phyloP scores from a whole-genome alignment of 2,888 invertebrate species.

The Hecatera dysodea region DNA sequence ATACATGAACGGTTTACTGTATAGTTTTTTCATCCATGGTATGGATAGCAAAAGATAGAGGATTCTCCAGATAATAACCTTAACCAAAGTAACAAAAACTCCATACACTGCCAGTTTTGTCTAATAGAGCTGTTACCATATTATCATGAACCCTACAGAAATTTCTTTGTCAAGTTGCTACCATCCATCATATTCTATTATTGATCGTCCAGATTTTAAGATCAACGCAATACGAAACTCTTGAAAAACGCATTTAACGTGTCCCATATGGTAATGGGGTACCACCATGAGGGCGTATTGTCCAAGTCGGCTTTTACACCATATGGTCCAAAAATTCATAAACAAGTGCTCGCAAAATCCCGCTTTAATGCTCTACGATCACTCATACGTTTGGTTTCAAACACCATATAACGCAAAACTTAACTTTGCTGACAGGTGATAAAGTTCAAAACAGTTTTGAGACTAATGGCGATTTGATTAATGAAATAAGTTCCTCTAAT shows the following conservation, averaged over 20 bases:
- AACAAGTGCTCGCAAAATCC: conserved; percentile 88
- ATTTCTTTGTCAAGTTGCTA: background rate
- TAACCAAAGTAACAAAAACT: background rate
- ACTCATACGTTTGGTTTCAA: conserved; percentile 70
- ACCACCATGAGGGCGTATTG: conserved; percentile 87
- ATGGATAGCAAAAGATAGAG: too few species aligned
- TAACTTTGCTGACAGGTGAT: conserved; percentile 60
- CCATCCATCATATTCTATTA: conserved; percentile 57
- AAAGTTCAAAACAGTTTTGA: conserved; percentile 63
- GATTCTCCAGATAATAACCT: too few species aligned
- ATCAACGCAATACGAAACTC: conserved; percentile 81
- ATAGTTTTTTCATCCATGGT: too few species aligned
- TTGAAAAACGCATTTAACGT: conserved; percentile 88
- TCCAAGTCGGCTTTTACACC: conserved; percentile 88
- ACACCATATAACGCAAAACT: conserved; percentile 49
- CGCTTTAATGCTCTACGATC: conserved; percentile 82
- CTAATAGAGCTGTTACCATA: background rate
- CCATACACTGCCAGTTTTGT: background rate
- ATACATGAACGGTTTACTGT: too few species aligned
- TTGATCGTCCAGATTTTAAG: conserved; percentile 53
- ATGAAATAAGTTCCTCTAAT: conserved; percentile 49
- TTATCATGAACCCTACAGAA: background rate
- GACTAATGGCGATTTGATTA: conserved; percentile 46
- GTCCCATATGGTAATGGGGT: conserved; percentile 88
- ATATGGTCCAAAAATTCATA: conserved; percentile 89